A percentile compares a stretch with the other conserved stretches of the same genome.
Conservation (phyloP, 2,113 vertebrate species). For the Todiramphus chloris region DNA sequence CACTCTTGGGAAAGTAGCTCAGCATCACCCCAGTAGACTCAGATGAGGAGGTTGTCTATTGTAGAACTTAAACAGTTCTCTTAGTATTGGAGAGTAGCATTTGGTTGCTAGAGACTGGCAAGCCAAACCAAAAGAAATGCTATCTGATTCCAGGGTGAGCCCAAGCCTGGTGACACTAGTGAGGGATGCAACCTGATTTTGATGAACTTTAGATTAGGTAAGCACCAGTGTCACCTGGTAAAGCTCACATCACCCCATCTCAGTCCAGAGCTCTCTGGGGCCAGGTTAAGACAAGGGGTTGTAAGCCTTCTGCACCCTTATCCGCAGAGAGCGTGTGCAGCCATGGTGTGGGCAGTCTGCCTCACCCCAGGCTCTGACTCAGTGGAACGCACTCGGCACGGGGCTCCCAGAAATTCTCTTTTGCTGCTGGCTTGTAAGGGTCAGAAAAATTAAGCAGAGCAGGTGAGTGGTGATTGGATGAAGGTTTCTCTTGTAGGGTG, state of each 20-base stretch:
- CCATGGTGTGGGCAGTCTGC: background rate
- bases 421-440: background rate
- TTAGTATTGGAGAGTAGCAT: background rate
- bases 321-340: background rate
- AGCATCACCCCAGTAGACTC: background rate
- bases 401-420: background rate
- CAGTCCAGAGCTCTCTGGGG: background rate
- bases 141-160: background rate
- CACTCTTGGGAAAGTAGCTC: slow-evolving; percentile 16
- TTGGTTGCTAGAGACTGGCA: background rate
- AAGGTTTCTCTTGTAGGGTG: background rate
- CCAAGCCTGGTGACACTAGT: background rate
- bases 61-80: background rate
- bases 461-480: background rate
- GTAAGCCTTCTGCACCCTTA: background rate
- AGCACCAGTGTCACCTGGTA: background rate
- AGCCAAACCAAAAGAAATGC: background rate
- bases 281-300: background rate
- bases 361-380: background rate
- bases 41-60: background rate
- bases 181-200: background rate
- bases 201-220: background rate
- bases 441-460: background rate
- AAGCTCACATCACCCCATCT: background rate
- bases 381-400: background rate